A percentile compares a stretch with the other conserved stretches of the same genome.
Evolutionary conservation across 2,888 invertebrate species (phyloP).

Genomic region (Andricus quercusramuli): DNA sequence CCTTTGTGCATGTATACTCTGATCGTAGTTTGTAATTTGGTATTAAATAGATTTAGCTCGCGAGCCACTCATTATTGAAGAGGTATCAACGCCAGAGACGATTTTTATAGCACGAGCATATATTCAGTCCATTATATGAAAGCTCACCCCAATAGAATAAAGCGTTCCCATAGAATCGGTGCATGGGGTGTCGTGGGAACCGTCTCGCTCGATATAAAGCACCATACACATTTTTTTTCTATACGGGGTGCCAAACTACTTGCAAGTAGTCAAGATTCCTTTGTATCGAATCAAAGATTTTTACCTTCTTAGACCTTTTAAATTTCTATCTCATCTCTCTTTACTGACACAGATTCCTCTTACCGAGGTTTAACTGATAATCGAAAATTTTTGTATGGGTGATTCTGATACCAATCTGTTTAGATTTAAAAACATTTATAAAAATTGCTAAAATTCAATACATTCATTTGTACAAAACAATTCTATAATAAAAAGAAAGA

Average conservation of each 20-base stretch:
- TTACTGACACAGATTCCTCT: no score
- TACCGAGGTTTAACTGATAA: no score
- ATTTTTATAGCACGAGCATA: constrained; percentile 41
- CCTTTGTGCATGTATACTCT: no score
- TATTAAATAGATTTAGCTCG: not conserved
- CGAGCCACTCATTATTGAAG: not conserved
- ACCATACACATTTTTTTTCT: constrained; percentile 61
- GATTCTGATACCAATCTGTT: no score
- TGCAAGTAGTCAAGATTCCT: constrained; percentile 59
- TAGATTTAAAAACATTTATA: no score
- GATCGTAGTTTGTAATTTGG: no score
- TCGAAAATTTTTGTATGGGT: no score
- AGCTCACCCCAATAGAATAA: constrained; percentile 58
- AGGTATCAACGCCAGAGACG: not conserved
- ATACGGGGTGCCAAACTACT: constrained; percentile 56
- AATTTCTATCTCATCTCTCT: no score
- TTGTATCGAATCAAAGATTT: constrained; percentile 51
- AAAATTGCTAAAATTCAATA: no score
- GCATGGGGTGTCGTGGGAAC: constrained; percentile 73
- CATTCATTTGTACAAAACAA: no score
- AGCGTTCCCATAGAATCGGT: constrained; percentile 58
- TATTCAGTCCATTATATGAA: constrained; percentile 50
- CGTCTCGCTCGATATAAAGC: constrained; percentile 68
- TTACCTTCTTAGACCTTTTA: not conserved
- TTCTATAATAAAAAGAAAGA: no score